phyloP scores from a whole-genome alignment of 1,140 invertebrate genomes.

The Drosophila mayri region DNA sequence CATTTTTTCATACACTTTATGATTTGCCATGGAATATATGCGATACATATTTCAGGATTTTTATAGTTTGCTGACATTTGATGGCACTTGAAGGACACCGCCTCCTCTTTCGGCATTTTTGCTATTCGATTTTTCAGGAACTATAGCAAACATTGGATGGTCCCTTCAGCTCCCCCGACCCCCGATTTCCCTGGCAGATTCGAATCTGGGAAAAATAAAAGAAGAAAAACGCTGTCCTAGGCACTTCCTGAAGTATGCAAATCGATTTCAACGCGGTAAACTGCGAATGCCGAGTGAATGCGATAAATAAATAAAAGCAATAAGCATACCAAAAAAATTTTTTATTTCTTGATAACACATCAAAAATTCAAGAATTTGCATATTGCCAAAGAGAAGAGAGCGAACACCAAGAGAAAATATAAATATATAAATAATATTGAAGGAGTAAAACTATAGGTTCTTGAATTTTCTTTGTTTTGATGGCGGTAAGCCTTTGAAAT shows the following conservation, averaged over 20 bases:
- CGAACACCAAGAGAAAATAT: conserved; percentile 9
- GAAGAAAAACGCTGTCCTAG: conserved; percentile 68
- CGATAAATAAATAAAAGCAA: conserved; percentile 49
- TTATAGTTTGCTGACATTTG: conserved; percentile 75
- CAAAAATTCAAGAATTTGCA: conserved; percentile 65
- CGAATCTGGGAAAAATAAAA: conserved; percentile 26
- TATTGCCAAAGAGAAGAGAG: conserved; percentile 10
- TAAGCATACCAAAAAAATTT: conserved; percentile 29
- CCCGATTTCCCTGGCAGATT: conserved; percentile 1
- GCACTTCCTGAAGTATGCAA: conserved; percentile 76
- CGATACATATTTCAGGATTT: conserved; percentile 52
- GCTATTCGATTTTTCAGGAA: conserved; percentile 23
- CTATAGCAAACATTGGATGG: conserved; percentile 57
- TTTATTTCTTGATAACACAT: conserved; percentile 55
- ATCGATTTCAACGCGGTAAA: conserved; percentile 69
- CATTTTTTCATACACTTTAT: conserved; percentile 39
- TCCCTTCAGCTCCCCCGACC: neutral
- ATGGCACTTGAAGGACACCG: conserved; percentile 63
- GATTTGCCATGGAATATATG: conserved; percentile 34
- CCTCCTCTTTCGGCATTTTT: conserved; percentile 8
- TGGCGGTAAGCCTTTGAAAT: neutral
- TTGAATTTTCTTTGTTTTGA: neutral
- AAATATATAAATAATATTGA: neutral
- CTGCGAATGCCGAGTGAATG: conserved; percentile 61
- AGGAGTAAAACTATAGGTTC: neutral